Conservation (phyloP, 2,888 invertebrate genomes). For the Hypselothyrea guttata region DNA sequence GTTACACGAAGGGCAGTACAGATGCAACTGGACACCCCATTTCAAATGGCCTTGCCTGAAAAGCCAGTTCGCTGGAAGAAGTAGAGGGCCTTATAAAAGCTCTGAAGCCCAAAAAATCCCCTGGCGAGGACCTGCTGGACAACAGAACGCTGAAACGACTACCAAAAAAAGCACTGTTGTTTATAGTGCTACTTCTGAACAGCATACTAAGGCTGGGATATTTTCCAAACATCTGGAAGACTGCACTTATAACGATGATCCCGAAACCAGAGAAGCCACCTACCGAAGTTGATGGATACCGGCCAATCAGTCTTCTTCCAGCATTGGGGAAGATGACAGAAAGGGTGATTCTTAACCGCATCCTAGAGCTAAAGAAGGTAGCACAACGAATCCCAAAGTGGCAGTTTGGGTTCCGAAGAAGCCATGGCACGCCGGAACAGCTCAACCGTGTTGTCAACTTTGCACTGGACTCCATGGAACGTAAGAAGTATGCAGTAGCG, state of each 20-base stretch:
- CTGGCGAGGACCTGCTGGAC: slow-evolving; percentile 10
- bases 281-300: slow-evolving; percentile 5
- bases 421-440: slow-evolving; percentile 15
- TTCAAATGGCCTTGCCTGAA: slow-evolving; percentile 8
- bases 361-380: background rate
- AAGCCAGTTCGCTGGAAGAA: slow-evolving; percentile 10
- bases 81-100: background rate
- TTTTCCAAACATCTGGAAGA: slow-evolving; percentile 20
- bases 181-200: slow-evolving; percentile 16
- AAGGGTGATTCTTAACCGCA: slow-evolving; percentile 1
- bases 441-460: slow-evolving; percentile 4
- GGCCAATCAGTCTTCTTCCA: slow-evolving; percentile 7
- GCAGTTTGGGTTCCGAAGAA: slow-evolving; percentile 11
- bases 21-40: background rate
- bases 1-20: background rate
- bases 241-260: slow-evolving; percentile 11
- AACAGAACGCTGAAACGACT: slow-evolving; percentile 18
- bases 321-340: slow-evolving; percentile 9
- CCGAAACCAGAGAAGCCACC: slow-evolving; percentile 11
- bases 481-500: slow-evolving; percentile 8
- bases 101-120: slow-evolving; percentile 12
- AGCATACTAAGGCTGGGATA: slow-evolving; percentile 9
- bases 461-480: slow-evolving; percentile 5
- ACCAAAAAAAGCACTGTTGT: slow-evolving; percentile 10
- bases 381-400: slow-evolving; percentile 2